Conservation (phyloP, 2,888 invertebrate genomes). For the Strigamia crassipes region DNA sequence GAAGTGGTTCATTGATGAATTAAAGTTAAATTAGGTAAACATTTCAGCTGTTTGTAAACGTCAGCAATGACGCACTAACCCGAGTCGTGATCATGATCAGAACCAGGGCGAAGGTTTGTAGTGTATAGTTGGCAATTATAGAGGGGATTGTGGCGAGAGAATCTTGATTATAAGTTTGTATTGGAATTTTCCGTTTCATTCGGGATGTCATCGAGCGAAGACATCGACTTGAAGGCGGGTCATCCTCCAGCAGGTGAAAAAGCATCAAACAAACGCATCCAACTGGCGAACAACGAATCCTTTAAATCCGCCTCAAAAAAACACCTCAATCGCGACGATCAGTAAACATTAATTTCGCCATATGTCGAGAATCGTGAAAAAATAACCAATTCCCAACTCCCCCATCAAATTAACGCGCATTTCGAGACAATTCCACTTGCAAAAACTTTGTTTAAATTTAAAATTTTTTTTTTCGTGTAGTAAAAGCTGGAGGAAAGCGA, state of each 20-base stretch:
- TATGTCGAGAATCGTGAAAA: neutral
- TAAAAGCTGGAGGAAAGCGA: slow-evolving; percentile 90
- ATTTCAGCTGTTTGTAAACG: too few relatives aligned
- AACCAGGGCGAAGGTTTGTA: neutral
- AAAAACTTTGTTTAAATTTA: too few relatives aligned
- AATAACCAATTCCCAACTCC: neutral
- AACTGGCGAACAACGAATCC: neutral
- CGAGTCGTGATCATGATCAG: too few relatives aligned
- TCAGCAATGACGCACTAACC: too few relatives aligned
- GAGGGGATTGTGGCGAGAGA: neutral
- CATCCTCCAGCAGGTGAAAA: slow-evolving; percentile 86
- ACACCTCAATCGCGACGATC: neutral
- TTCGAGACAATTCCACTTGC: too few relatives aligned
- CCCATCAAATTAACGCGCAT: too few relatives aligned
- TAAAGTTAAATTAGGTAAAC: too few relatives aligned
- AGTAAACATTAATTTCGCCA: neutral
- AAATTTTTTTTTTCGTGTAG: slow-evolving; percentile 63
- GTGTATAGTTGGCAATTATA: neutral
- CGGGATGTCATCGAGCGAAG: neutral
- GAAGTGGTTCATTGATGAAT: too few relatives aligned
- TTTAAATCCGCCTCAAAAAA: neutral
- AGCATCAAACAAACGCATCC: neutral
- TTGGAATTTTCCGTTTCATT: neutral
- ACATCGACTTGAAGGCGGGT: slow-evolving; percentile 70
- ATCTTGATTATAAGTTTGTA: neutral